Percentiles rank a stretch among this genome's conserved stretches.
Evolutionary conservation across 2,113 vertebrate species (phyloP).

Genomic region (Ailurus styani): DNA sequence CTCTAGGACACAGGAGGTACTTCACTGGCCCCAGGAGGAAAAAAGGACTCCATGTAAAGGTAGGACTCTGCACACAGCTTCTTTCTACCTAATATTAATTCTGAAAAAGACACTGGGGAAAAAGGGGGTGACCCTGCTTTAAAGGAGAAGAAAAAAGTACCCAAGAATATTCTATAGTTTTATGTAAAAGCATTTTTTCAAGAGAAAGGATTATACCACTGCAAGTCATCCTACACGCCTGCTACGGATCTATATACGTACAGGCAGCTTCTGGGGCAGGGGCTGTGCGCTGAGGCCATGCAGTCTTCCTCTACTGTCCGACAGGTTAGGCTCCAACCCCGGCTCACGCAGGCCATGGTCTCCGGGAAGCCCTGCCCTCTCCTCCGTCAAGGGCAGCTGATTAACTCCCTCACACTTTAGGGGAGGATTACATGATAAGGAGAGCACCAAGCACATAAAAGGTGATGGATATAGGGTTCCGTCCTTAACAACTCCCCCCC

Average conservation of each 20-base stretch:
- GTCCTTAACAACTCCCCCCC: neutral
- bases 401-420: neutral
- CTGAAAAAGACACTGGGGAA: neutral
- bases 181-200: neutral
- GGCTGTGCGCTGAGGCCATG: neutral
- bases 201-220: neutral
- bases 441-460: neutral
- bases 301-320: neutral
- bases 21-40: neutral
- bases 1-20: neutral
- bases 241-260: neutral
- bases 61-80: neutral
- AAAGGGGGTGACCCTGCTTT: neutral
- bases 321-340: neutral
- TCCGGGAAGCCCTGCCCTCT: neutral
- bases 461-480: neutral
- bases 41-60: neutral
- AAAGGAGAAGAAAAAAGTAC: neutral
- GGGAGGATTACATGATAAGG: neutral
- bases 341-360: neutral
- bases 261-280: neutral
- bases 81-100: slow-evolving; percentile 11
- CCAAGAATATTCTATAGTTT: neutral
- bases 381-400: neutral
- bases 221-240: neutral